Conservation (phyloP, 2,113 vertebrate species). For the Albula goreensis region DNA sequence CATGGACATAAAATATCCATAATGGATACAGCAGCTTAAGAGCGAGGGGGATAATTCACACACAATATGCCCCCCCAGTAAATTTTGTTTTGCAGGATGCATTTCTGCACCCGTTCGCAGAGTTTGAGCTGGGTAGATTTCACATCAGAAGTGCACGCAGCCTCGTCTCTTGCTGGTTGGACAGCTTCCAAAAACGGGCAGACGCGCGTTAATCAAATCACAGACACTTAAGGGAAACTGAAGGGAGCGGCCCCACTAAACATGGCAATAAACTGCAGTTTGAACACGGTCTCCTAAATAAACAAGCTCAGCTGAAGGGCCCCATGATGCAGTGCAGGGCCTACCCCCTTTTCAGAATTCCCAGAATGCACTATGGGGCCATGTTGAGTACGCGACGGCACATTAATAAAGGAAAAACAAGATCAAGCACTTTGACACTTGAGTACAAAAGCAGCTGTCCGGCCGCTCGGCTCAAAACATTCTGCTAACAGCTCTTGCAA, state of each 20-base stretch:
- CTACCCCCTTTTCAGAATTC: constrained; percentile 64
- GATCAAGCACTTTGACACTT: constrained; percentile 46
- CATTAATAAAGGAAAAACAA: constrained; percentile 65
- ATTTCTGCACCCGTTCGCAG: constrained; percentile 10
- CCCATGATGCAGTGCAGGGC: constrained; percentile 40
- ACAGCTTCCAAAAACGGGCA: constrained; percentile 53
- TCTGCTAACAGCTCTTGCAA: constrained; percentile 65
- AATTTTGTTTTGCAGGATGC: constrained; percentile 52
- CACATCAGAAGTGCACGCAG: not conserved
- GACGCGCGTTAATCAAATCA: constrained; percentile 48
- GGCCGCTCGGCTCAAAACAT: constrained; percentile 58
- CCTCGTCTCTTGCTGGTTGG: constrained; percentile 30
- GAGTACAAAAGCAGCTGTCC: constrained; percentile 36
- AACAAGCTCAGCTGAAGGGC: constrained; percentile 49
- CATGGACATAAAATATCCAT: not conserved
- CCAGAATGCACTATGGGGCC: constrained; percentile 57
- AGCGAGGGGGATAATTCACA: not conserved
- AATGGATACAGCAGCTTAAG: too few relatives aligned
- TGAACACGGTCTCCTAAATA: constrained; percentile 53
- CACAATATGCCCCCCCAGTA: constrained; percentile 15
- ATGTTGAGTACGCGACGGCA: constrained; percentile 58
- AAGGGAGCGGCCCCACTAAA: constrained; percentile 34
- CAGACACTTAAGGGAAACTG: not conserved
- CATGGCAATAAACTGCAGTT: constrained; percentile 57
- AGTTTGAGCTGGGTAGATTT: constrained; percentile 20